Evolutionary conservation across 2,113 vertebrate genomes (phyloP).

Genomic region (Corydoras maculifer): DNA sequence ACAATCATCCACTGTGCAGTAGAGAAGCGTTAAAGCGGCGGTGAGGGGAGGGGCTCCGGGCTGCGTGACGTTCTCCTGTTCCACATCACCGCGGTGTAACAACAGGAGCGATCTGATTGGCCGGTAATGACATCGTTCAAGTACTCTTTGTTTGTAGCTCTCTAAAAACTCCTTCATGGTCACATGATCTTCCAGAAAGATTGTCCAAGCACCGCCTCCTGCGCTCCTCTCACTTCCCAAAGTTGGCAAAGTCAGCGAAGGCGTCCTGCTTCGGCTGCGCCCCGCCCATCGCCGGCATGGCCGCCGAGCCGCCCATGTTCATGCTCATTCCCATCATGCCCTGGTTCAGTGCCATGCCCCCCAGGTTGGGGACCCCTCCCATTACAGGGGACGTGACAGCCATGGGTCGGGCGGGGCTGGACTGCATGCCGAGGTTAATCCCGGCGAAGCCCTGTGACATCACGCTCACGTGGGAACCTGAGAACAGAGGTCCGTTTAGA

Average conservation of each 20-base stretch:
- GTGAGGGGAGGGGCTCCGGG: too few relatives aligned
- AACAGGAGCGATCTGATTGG: slow-evolving; percentile 44
- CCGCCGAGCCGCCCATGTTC: slow-evolving; percentile 50
- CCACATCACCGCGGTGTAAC: slow-evolving; percentile 23
- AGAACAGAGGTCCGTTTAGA: neutral
- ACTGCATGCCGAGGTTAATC: slow-evolving; percentile 77
- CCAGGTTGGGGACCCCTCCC: slow-evolving; percentile 48
- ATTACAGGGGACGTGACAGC: slow-evolving; percentile 44
- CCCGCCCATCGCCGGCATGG: slow-evolving; percentile 46
- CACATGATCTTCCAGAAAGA: slow-evolving; percentile 35
- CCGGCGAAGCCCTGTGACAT: slow-evolving; percentile 82
- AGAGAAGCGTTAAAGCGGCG: slow-evolving; percentile 24
- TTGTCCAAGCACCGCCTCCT: slow-evolving; percentile 47
- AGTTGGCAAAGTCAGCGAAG: slow-evolving; percentile 97
- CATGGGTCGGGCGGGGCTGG: slow-evolving; percentile 65
- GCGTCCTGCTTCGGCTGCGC: slow-evolving; percentile 87
- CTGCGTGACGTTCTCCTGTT: slow-evolving; percentile 13
- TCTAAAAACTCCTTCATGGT: slow-evolving; percentile 79
- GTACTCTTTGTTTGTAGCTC: slow-evolving; percentile 81
- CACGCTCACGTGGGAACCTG: slow-evolving; percentile 71
- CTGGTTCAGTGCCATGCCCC: slow-evolving; percentile 69
- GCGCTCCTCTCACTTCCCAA: slow-evolving; percentile 81
- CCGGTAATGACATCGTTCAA: slow-evolving; percentile 63
- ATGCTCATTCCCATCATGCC: slow-evolving; percentile 61
- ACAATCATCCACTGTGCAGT: slow-evolving; percentile 31